phyloP scores from a whole-genome alignment of 2,888 invertebrate genomes.

The Diaprepes abbreviatus region DNA sequence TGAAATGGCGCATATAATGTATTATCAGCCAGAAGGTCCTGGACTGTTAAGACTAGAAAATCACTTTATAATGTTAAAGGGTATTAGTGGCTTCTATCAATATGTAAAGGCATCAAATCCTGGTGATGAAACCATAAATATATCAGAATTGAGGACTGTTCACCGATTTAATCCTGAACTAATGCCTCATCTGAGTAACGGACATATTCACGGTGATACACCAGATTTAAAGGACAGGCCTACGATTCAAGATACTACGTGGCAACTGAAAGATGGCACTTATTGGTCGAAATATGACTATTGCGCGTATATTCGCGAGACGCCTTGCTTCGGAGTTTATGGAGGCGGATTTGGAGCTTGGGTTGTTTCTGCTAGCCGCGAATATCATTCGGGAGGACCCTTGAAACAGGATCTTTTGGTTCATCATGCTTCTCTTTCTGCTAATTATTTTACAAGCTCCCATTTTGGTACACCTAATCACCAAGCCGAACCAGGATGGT shows the following conservation, averaged over 20 bases:
- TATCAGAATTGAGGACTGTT: constrained; percentile 23
- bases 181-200: constrained; percentile 18
- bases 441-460: constrained; percentile 18
- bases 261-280: constrained; percentile 25
- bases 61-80: constrained; percentile 3
- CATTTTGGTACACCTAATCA: constrained; percentile 19
- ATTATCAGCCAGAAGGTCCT: constrained; percentile 13
- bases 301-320: constrained; percentile 19
- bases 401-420: constrained; percentile 31
- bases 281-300: constrained; percentile 38
- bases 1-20: constrained; percentile 25
- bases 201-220: constrained; percentile 2
- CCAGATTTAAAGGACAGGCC: constrained; percentile 13
- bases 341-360: constrained; percentile 30
- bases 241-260: constrained; percentile 29
- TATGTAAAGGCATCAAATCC: constrained; percentile 9
- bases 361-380: constrained; percentile 18
- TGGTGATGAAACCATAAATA: not conserved
- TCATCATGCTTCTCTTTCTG: constrained; percentile 17
- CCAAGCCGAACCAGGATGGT: constrained; percentile 14
- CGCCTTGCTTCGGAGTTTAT: constrained; percentile 26
- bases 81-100: constrained; percentile 27
- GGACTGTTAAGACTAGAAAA: constrained; percentile 18
- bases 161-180: constrained; percentile 2
- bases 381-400: constrained; percentile 29